A percentile compares a stretch with the other conserved stretches of the same genome.
phyloP scores from a whole-genome alignment of 2,888 invertebrate species.

The Polyommatus iphigenia region DNA sequence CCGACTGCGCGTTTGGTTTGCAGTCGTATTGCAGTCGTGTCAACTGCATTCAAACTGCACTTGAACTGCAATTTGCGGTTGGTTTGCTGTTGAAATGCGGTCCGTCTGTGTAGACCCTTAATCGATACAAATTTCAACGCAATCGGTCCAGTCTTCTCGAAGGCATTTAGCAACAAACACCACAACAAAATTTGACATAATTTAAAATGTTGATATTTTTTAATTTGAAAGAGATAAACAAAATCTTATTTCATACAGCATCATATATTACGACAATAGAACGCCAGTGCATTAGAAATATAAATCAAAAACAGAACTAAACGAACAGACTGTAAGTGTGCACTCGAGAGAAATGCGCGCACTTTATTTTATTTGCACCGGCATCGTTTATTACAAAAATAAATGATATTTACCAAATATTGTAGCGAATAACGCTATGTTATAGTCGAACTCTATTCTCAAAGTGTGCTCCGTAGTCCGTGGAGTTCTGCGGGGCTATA shows the following conservation, averaged over 20 bases:
- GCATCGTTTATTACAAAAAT: background rate
- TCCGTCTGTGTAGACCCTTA: too few species aligned
- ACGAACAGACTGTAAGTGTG: background rate
- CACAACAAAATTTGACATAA: too few species aligned
- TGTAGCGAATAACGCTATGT: background rate
- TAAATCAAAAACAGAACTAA: conserved; percentile 5
- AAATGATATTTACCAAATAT: background rate
- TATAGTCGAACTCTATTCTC: background rate
- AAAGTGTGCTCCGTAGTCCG: too few species aligned
- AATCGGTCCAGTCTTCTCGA: too few species aligned
- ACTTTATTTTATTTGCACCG: conserved; percentile 24
- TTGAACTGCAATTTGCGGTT: too few species aligned
- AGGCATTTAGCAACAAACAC: too few species aligned
- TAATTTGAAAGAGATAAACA: background rate
- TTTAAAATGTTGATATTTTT: background rate
- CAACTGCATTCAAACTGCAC: too few species aligned
- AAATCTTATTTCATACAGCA: background rate
- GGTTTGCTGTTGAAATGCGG: too few species aligned
- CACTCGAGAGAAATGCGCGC: conserved; percentile 4
- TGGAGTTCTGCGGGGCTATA: too few species aligned
- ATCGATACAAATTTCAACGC: too few species aligned
- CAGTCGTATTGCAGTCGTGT: too few species aligned
- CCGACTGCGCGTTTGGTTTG: too few species aligned
- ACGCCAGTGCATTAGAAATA: conserved; percentile 17
- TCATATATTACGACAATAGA: conserved; percentile 2